Evolutionary conservation across 1,140 invertebrate species (phyloP), one percentile per base, ranked within the genome.

Genomic region (Drosophila bocki): DNA sequence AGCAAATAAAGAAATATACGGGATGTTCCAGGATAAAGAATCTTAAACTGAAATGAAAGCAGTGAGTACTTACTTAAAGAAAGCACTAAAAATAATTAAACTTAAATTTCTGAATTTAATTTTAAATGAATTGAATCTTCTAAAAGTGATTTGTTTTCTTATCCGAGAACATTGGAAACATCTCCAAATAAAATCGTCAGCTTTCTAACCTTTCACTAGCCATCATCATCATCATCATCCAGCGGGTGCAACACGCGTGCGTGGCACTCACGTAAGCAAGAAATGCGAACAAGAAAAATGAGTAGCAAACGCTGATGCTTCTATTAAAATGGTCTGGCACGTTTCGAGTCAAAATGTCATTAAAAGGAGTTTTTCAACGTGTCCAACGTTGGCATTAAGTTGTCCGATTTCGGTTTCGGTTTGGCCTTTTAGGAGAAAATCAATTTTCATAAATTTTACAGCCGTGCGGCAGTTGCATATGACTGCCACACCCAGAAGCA

Each of bases 401-500:
- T 88, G 77, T 90, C 78, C 82, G 39, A 33, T 48, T 72, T 64
- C 62, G 42, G 54, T 77, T 87, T 80, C 64, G 59, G 54, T 76
- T 85, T 81, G 58, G 47, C 68, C 67, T 71, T 88, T 87, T 80
- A 53, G 58, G 41, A 19, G 62, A 68, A 88, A 84, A 88, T 90
- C 84, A 88, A 90, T 88, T 88, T 90, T 88, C 77, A 84, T 85
- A 88, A 90, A 85, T 88, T 90, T 81, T 78, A 59, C 61, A 84
- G 47, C 51, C 79, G 33, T 26, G 72, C 82, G 67, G 67, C 85
- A 90, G 85, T 87, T 90, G 84, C 81, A 88, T 84, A 69, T 83
- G 83, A 86, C 84, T 86, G 70, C 41, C 80, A 67, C 45, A 50
- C 58, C 53, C 54, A n/a, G 37, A 8, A 47, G 22, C 32, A 37